phyloP scores from a whole-genome alignment of 2,888 invertebrate species.

The Cheilosia urbana region DNA sequence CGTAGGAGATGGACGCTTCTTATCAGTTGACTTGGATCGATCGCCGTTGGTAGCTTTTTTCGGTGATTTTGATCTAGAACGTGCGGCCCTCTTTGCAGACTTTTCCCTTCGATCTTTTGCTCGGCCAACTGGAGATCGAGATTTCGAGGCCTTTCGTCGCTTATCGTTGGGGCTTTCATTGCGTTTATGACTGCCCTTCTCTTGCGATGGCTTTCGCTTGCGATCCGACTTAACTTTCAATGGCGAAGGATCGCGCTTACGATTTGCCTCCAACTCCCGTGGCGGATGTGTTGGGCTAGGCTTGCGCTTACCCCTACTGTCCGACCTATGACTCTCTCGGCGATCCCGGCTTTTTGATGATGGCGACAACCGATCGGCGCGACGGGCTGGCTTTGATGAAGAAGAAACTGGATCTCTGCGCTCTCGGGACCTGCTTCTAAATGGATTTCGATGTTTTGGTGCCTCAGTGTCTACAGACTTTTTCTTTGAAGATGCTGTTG shows the following conservation, averaged over 20 bases:
- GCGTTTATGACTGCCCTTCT: constrained; percentile 22
- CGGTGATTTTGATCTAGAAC: constrained; percentile 59
- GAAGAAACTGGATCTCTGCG: constrained; percentile 75
- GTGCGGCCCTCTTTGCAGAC: constrained; percentile 15
- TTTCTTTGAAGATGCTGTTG: constrained; percentile 69
- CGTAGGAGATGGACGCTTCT: constrained; percentile 69
- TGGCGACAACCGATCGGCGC: constrained; percentile 76
- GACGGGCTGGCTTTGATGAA: constrained; percentile 66
- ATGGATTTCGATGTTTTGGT: constrained; percentile 77
- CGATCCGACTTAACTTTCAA: constrained; percentile 52
- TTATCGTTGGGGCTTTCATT: constrained; percentile 42
- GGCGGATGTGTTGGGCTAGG: constrained; percentile 39
- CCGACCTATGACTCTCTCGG: constrained; percentile 25
- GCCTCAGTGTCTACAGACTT: constrained; percentile 40
- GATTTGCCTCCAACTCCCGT: constrained; percentile 51
- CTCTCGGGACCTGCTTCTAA: constrained; percentile 80
- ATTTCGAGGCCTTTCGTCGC: constrained; percentile 48
- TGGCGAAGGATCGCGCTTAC: constrained; percentile 41
- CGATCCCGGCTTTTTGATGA: constrained; percentile 59
- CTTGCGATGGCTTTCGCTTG: constrained; percentile 51
- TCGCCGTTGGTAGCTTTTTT: constrained; percentile 34
- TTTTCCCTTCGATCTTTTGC: constrained; percentile 67
- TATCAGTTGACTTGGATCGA: constrained; percentile 42
- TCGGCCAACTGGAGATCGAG: constrained; percentile 67
- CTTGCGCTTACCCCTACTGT: constrained; percentile 44